Base-by-base conservation (phyloP, 1,140 invertebrate genomes). In the Bradysia coprophila region DNA sequence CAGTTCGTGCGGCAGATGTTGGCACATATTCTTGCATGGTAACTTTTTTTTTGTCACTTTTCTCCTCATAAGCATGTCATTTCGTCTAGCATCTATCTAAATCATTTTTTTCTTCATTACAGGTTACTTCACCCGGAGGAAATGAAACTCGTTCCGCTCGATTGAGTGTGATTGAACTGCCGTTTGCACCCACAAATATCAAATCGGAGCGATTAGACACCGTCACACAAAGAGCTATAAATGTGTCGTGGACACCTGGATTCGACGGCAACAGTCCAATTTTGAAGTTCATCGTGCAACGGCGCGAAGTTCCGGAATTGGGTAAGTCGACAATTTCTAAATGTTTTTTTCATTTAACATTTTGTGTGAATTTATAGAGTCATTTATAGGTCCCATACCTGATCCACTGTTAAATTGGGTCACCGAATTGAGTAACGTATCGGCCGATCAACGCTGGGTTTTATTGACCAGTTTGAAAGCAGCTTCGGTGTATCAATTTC, bases 201-300 rank as follows among this genome's bases (percentile, higher is more conserved):
- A 68, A 73, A 48, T 92, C 90, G 1, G 58, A 65, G 37, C 68
- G 87, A 13, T 49, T 82, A 24, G 55, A 76, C 55, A 56, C 71
- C 46, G 49, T 68, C 20, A 16, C 57, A 4, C 71, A 74, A 48
- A 61, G 76, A 38, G 70, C 75, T 11, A 87, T 97, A 24, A 92
- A 94, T 58, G 75, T 98, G 1, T 80, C 77, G 11, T 99, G 94
- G 94, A 81, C 82, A 8, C 81, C 88, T 1, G 86, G 86, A 10
- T 98, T 96, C 63, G 87, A 98, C 66, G 95, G 95, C 32, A 96
- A 98, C 57, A 93, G 88, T 57, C 86, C 88, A 2, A 86, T 95
- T 38, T 73, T 83, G 43, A 90, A 93, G 55, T 97, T 83, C 60
- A 89, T 94, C 46, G 72, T 98, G 20, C 88, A 97, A 59, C 84